Evolutionary conservation across 30 jellyfish, hydroid and myxozoan species (phyloP), one percentile per base, ranked within the genome.

Genomic region (Cassiopea andromeda): DNA sequence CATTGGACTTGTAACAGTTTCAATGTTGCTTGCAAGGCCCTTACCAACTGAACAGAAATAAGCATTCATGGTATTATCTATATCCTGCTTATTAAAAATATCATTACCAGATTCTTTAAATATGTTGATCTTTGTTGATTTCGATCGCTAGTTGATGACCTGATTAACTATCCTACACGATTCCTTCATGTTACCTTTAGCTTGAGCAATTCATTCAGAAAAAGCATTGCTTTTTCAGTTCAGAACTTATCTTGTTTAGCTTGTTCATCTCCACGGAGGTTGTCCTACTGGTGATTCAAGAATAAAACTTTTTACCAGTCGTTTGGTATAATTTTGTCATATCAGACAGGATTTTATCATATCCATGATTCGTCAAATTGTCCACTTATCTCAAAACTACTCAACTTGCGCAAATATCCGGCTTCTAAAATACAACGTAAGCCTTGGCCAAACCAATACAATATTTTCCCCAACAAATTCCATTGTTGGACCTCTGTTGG

Each of bases 11-110:
- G 77, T 49, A 54, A 71, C 64, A 50, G 59, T 0, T 17, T 70
- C 77, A 19, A 87, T 87, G 38, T 87, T 60, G 9, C 15, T 68
- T 43, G 94, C 94, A 1, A 76, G 89, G 54, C 46, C 89, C 67
- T 77, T 87, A 59, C 82, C 94, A 6, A 87, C 76, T 1, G 94
- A 18, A 18, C 94, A 87, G 48, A 87, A 75, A 19, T 15, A 60
- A 7, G 49, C 76, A 57, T 75, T 87, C 89, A 77, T 87, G 15
- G 83, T 60, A 64, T 87, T 45, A 27, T 88, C 48, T 69, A 73
- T 44, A 13, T 75, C 81, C 43, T 72, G 54, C 48, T 61, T 75
- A 38, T 54, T 16, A 44, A 15, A 1, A 69, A 44, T 69, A 58
- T 57, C 86, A 1, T 3, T 14, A 66, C 49, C 92, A 83, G 77